phyloP scores from a whole-genome alignment of 1,140 invertebrate species.

The Muscidifurax raptorellus region DNA sequence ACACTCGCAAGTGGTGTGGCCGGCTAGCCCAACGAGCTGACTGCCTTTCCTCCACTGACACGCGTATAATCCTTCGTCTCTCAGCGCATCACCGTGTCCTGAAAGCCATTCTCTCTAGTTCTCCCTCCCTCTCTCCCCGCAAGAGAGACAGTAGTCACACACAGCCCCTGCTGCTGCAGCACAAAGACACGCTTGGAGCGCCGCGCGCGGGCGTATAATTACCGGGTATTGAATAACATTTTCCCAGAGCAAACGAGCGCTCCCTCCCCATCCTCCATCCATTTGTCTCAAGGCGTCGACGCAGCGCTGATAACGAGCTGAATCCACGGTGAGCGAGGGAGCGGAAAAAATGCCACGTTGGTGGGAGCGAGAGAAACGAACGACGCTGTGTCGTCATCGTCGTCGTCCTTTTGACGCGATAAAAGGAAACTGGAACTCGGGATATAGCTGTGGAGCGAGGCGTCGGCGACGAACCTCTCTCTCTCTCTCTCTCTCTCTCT shows the following conservation, averaged over 20 bases:
- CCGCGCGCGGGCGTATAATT: neutral
- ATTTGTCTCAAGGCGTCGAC: neutral
- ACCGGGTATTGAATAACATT: conserved; percentile 17
- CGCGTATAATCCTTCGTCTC: too few species aligned
- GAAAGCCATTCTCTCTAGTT: neutral
- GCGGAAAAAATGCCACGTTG: too few species aligned
- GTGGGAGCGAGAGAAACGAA: neutral
- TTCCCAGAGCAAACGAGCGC: neutral
- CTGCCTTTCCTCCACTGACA: neutral
- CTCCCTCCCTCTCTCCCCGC: neutral
- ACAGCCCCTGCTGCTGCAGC: neutral
- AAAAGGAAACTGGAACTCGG: neutral
- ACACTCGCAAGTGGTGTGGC: neutral
- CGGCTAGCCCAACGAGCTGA: neutral
- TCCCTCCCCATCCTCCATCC: too few species aligned
- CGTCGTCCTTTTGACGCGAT: neutral
- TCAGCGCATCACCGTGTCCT: neutral
- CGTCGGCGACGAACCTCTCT: too few species aligned
- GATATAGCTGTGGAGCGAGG: too few species aligned
- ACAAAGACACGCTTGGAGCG: neutral
- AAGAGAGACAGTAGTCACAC: too few species aligned
- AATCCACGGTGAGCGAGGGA: neutral
- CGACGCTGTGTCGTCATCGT: too few species aligned
- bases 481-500: neutral
- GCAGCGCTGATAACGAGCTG: neutral